phyloP scores from a whole-genome alignment of 2,113 vertebrate genomes.

The Dipodomys merriami region DNA sequence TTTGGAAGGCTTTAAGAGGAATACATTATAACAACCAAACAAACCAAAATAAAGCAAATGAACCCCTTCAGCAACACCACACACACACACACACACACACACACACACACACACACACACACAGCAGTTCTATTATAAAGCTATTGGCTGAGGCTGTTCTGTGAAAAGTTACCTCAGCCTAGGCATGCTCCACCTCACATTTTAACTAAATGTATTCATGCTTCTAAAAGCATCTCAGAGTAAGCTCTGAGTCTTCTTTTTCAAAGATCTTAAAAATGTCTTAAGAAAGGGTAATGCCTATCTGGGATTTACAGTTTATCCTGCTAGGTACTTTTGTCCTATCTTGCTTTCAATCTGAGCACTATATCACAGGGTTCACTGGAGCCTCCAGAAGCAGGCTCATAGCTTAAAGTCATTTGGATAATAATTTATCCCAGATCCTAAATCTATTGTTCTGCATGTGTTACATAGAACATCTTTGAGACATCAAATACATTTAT shows the following conservation, averaged over 20 bases:
- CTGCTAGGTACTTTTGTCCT: constrained; percentile 30
- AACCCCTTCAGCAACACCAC: constrained; percentile 30
- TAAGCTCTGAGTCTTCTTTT: constrained; percentile 61
- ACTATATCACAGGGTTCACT: not conserved
- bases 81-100: constrained; percentile 43
- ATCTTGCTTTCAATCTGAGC: not conserved
- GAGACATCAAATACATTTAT: constrained; percentile 74
- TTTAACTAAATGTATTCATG: constrained; percentile 60
- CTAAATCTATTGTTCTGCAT: constrained; percentile 65
- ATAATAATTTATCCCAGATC: constrained; percentile 63
- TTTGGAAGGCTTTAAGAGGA: constrained; percentile 66
- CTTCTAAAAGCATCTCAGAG: constrained; percentile 48
- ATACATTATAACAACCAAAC: not conserved
- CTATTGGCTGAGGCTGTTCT: constrained; percentile 58
- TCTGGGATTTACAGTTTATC: constrained; percentile 66
- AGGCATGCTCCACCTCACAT: constrained; percentile 58
- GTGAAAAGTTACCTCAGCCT: constrained; percentile 60
- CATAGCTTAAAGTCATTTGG: constrained; percentile 37
- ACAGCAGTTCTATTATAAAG: constrained; percentile 63
- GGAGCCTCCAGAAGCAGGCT: constrained; percentile 22
- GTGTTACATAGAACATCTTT: constrained; percentile 59
- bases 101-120: constrained; percentile 10
- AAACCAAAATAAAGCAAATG: constrained; percentile 22
- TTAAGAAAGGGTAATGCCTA: constrained; percentile 43
- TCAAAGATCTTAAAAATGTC: constrained; percentile 46